phyloP scores from a whole-genome alignment of 2,888 invertebrate genomes.

The Coenonympha arcania region DNA sequence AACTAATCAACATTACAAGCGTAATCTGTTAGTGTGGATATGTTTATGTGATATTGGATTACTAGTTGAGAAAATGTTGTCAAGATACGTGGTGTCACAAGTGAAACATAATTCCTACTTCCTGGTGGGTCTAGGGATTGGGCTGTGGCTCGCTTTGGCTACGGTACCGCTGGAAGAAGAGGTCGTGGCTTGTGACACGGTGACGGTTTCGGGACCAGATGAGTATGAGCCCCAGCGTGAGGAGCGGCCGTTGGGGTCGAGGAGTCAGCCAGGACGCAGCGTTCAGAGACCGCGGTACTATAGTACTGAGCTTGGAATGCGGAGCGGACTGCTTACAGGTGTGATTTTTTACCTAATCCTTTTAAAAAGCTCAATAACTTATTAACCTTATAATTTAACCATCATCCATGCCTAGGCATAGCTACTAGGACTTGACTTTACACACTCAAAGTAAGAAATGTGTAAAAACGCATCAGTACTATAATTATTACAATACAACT shows the following conservation, averaged over 20 bases:
- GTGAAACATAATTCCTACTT: conserved; percentile 75
- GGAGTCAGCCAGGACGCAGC: conserved; percentile 49
- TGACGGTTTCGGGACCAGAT: conserved; percentile 35
- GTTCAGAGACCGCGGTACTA: conserved; percentile 92
- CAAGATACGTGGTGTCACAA: conserved; percentile 64
- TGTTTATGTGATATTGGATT: conserved; percentile 5
- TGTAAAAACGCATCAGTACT: no score
- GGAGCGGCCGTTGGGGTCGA: conserved; percentile 42
- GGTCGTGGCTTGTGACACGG: conserved; percentile 32
- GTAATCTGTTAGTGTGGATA: conserved; percentile 3
- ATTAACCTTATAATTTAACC: not conserved
- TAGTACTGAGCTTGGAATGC: conserved; percentile 94
- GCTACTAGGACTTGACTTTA: no score
- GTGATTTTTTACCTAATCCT: not conserved
- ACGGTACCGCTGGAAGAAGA: conserved; percentile 64
- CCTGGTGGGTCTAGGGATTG: conserved; percentile 71
- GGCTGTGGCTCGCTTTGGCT: conserved; percentile 71
- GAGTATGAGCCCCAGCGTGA: conserved; percentile 62
- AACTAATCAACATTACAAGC: conserved; percentile 1
- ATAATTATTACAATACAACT: no score
- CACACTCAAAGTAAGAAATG: no score
- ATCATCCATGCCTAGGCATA: no score
- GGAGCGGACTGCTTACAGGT: conserved; percentile 86
- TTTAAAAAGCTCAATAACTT: not conserved
- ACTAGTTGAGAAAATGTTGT: conserved; percentile 43